Conservation (phyloP, 2,888 invertebrate genomes). For the Trissolcus japonicus region DNA sequence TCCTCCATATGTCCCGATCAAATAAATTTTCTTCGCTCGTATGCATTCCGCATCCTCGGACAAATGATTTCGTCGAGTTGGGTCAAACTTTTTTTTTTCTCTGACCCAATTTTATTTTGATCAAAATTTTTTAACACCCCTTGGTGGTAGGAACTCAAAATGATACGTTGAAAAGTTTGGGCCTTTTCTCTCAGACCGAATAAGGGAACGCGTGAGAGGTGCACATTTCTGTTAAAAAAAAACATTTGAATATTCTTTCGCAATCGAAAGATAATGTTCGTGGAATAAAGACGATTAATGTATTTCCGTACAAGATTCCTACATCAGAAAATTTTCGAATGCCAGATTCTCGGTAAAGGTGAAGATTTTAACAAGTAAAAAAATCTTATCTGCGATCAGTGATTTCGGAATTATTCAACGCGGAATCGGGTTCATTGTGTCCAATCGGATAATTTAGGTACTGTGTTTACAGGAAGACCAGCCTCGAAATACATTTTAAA, state of each 20-base stretch:
- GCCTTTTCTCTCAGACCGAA: no score
- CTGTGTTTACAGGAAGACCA: conserved; percentile 29
- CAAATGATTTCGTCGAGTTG: no score
- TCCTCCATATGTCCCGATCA: no score
- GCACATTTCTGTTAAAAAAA: not conserved
- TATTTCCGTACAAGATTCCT: conserved; percentile 48
- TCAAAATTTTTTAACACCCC: no score
- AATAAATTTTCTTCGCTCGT: no score
- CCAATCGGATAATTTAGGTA: conserved; percentile 45
- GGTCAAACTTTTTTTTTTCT: no score
- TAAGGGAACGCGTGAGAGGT: no score
- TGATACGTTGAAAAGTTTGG: no score
- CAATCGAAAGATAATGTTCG: conserved; percentile 53
- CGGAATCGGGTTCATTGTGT: conserved; percentile 50
- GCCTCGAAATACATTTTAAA: conserved; percentile 28
- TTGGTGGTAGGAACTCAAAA: no score
- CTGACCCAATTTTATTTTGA: no score
- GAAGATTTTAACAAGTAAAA: conserved; percentile 44
- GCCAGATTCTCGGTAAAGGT: conserved; percentile 49
- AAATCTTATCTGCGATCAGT: conserved; percentile 50
- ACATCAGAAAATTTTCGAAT: conserved; percentile 40
- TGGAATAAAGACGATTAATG: conserved; percentile 51
- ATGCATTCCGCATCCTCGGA: no score
- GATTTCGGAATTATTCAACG: conserved; percentile 47
- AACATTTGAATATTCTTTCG: conserved; percentile 48